Evolutionary conservation across 2,888 invertebrate species (phyloP).

Genomic region (Ornithoptera priamus): DNA sequence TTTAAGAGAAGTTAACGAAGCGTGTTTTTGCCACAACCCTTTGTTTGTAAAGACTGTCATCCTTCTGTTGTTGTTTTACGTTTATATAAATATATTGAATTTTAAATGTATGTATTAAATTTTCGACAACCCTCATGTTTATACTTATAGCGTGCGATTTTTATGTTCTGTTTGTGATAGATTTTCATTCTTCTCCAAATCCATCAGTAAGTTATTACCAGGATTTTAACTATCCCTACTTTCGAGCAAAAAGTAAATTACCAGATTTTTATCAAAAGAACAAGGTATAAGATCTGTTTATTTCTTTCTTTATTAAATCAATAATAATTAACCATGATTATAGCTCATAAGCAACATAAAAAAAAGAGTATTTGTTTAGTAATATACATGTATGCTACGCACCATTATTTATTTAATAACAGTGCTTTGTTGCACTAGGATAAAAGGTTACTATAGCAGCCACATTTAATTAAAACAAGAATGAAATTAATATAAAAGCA

Average conservation of each 20-base stretch:
- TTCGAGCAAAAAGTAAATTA: too few species aligned
- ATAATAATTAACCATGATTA: background rate
- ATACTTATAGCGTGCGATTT: too few species aligned
- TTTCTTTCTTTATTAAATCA: background rate
- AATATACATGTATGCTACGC: background rate
- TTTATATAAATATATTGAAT: background rate
- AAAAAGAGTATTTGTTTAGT: background rate
- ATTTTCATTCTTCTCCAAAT: too few species aligned
- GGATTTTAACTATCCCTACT: too few species aligned
- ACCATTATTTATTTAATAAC: slow-evolving; percentile 8
- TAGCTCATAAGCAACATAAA: background rate
- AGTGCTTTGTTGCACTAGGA: background rate
- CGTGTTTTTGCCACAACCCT: background rate
- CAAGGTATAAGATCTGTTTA: too few species aligned
- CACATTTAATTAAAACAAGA: slow-evolving; percentile 6
- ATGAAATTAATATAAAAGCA: slow-evolving; percentile 11
- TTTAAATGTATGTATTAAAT: background rate
- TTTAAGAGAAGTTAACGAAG: background rate
- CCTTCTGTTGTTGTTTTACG: background rate
- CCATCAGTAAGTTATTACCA: too few species aligned
- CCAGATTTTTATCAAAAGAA: too few species aligned
- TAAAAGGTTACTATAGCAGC: slow-evolving; percentile 2
- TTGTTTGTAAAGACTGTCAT: background rate
- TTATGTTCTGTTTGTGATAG: too few species aligned
- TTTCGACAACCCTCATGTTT: too few species aligned